Percentiles rank a stretch among this genome's conserved stretches.
phyloP scores from a whole-genome alignment of 2,797 vertebrate species.

The Hipposideros larvatus region DNA sequence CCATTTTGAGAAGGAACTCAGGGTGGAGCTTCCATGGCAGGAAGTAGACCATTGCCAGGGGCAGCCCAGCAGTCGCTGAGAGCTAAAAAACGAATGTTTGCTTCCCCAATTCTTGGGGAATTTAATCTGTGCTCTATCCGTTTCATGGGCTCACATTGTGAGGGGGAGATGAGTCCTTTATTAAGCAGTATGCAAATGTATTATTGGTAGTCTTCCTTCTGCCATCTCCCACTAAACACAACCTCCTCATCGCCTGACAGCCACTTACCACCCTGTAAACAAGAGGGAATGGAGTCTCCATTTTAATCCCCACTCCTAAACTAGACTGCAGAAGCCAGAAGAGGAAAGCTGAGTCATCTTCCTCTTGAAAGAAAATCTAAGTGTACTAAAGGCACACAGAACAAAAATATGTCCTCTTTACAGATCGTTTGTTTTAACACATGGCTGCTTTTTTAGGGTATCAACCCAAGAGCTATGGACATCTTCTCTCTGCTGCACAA shows the following conservation, averaged over 20 bases:
- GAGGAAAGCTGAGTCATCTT: conserved; percentile 66
- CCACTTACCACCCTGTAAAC: neutral
- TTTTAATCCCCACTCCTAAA: conserved; percentile 50
- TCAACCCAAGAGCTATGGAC: conserved; percentile 13
- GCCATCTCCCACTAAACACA: conserved; percentile 53
- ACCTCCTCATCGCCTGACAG: conserved; percentile 59
- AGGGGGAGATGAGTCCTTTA: conserved; percentile 52
- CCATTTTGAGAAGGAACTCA: conserved; percentile 45
- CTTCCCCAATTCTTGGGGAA: conserved; percentile 34
- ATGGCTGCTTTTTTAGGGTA: conserved; percentile 50
- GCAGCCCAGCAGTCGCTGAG: neutral
- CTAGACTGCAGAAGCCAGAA: conserved; percentile 41
- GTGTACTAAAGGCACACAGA: conserved; percentile 55
- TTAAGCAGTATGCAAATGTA: conserved; percentile 60
- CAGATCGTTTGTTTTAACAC: conserved; percentile 54
- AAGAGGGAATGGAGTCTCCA: conserved; percentile 52
- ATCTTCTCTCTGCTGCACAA: conserved; percentile 27
- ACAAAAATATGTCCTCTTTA: conserved; percentile 60
- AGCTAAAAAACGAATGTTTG: conserved; percentile 2
- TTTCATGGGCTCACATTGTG: conserved; percentile 21
- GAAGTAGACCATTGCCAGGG: conserved; percentile 25
- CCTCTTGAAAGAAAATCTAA: conserved; percentile 66
- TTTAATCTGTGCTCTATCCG: conserved; percentile 24
- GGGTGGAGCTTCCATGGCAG: conserved; percentile 4
- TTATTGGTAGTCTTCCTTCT: conserved; percentile 42